phyloP scores from a whole-genome alignment of 2,113 vertebrate species.

The Pan paniscus region DNA sequence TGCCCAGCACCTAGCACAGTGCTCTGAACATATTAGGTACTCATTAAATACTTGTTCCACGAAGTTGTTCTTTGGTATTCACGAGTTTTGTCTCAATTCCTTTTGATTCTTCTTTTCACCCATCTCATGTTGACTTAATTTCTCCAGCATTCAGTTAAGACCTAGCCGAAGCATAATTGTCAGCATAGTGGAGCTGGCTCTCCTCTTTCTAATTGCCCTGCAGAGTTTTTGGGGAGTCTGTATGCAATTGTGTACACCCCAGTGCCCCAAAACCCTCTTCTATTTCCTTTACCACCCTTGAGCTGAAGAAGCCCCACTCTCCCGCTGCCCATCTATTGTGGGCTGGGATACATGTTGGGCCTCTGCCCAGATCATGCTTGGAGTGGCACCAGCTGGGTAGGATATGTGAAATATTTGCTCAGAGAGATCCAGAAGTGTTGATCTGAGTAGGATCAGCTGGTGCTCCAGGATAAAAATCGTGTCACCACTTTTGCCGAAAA shows the following conservation, averaged over 20 bases:
- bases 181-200: no score
- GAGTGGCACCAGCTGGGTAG: constrained; percentile 62
- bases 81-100: not conserved
- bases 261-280: not conserved
- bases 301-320: not conserved
- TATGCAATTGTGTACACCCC: not conserved
- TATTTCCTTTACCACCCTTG: not conserved
- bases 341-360: not conserved
- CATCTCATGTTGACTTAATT: not conserved
- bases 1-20: not conserved
- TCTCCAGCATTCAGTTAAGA: not conserved
- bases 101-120: not conserved
- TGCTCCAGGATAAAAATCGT: not conserved
- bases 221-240: not conserved
- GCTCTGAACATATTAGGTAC: not conserved
- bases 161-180: not conserved
- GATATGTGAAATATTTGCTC: not conserved
- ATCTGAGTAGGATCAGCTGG: constrained; percentile 59
- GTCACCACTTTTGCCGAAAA: not conserved
- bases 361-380: constrained; percentile 15
- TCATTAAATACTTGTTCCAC: not conserved
- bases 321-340: not conserved
- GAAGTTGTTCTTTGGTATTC: not conserved
- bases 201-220: not conserved
- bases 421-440: not conserved